phyloP scores from a whole-genome alignment of 2,113 vertebrate species.

The Paraplagusia blochii region DNA sequence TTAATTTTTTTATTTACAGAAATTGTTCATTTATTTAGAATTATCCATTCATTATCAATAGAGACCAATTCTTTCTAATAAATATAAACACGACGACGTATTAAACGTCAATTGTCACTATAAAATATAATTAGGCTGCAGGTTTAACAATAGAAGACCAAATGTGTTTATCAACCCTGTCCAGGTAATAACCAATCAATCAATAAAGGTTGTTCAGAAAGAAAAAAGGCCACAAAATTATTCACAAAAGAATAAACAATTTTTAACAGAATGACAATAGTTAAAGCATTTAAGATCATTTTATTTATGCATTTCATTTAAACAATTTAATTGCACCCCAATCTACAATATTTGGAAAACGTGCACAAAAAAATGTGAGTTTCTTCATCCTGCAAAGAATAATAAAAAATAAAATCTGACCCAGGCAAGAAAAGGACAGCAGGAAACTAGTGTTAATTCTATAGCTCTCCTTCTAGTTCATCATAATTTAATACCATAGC shows the following conservation, averaged over 20 bases:
- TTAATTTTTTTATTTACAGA: no score
- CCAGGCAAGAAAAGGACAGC: slow-evolving; percentile 75
- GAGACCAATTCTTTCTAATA: no score
- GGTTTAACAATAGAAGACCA: no score
- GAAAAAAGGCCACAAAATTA: no score
- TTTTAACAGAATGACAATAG: neutral
- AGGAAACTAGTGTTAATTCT: slow-evolving; percentile 81
- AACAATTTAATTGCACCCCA: slow-evolving; percentile 81
- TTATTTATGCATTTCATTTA: slow-evolving; percentile 80
- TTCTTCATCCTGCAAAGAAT: slow-evolving; percentile 81
- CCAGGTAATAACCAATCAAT: no score
- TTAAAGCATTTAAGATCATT: slow-evolving; percentile 77
- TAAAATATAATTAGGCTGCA: no score
- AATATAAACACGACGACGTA: no score
- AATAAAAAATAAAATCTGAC: slow-evolving; percentile 81
- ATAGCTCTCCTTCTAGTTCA: slow-evolving; percentile 71
- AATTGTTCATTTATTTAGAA: no score
- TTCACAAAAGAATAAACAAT: neutral
- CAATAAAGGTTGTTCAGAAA: no score
- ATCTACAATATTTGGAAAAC: slow-evolving; percentile 83
- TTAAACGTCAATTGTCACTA: no score
- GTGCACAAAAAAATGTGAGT: slow-evolving; percentile 79
- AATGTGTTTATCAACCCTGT: no score
- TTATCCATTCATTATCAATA: no score
- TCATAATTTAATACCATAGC: slow-evolving; percentile 73